Conservation (phyloP, 2,797 vertebrate species). For the Danio kyathit region DNA sequence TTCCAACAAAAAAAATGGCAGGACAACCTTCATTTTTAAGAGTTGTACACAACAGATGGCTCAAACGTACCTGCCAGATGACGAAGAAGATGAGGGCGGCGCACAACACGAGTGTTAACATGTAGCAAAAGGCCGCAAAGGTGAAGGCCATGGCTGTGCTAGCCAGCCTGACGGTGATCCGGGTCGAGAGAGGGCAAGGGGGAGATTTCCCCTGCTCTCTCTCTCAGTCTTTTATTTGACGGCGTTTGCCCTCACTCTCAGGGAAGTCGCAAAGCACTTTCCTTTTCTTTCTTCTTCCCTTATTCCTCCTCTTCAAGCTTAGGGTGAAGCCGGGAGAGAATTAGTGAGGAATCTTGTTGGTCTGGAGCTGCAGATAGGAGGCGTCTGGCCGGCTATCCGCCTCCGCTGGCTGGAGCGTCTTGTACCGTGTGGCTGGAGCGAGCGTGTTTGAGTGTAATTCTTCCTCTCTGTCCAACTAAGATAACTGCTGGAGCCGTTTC, state of each 20-base stretch:
- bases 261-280: conserved; percentile 30
- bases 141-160: conserved; percentile 85
- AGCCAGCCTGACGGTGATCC: conserved; percentile 82
- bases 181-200: conserved; percentile 83
- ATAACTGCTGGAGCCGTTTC: conserved; percentile 39
- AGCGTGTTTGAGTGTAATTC: conserved; percentile 21
- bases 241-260: neutral
- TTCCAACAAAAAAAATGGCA: no score
- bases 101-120: conserved; percentile 86
- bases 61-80: conserved; percentile 85
- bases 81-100: conserved; percentile 93
- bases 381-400: conserved; percentile 31
- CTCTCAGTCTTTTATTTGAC: conserved; percentile 31
- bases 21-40: no score
- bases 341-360: conserved; percentile 27
- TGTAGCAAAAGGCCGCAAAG: conserved; percentile 88
- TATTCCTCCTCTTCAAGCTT: conserved; percentile 42
- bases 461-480: conserved; percentile 38
- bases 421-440: conserved; percentile 23
- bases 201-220: conserved; percentile 62
- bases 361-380: conserved; percentile 28
- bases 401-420: conserved; percentile 34
- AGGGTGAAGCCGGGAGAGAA: conserved; percentile 10
- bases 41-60: neutral
- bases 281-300: conserved; percentile 29